Conservation (phyloP, 53 echinoderm and acorn worm genomes). For the Mesocentrotus franciscanus region DNA sequence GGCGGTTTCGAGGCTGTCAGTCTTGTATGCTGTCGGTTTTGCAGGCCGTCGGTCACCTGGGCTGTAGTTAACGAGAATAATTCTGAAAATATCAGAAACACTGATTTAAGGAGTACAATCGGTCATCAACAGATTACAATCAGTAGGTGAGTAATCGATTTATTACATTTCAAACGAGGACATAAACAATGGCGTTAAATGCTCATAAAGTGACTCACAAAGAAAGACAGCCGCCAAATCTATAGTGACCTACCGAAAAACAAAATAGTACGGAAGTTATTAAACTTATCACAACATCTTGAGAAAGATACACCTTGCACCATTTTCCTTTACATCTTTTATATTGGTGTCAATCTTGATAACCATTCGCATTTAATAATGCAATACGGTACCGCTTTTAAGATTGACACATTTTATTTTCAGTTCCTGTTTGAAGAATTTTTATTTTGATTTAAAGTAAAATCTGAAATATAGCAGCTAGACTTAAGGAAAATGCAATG, state of each 20-base stretch:
- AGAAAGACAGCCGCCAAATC: not conserved
- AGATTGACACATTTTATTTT: no score
- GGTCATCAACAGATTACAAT: not conserved
- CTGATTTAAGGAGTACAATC: not conserved
- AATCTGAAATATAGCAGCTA: no score
- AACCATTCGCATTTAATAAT: no score
- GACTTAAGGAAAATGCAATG: not conserved
- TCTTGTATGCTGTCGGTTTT: not conserved
- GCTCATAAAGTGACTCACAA: slow-evolving; percentile 49
- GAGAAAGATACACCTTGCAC: no score
- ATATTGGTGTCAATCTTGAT: no score
- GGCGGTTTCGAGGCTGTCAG: not conserved
- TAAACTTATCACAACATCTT: no score
- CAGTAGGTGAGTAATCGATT: slow-evolving; percentile 39
- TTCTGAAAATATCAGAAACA: not conserved
- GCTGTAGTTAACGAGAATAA: not conserved
- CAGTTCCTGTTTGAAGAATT: no score
- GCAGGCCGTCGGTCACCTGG: not conserved
- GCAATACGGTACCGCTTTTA: no score
- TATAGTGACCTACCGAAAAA: not conserved
- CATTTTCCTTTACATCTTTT: no score
- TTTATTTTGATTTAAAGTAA: no score
- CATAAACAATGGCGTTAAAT: slow-evolving; percentile 53
- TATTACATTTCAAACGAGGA: slow-evolving; percentile 25
- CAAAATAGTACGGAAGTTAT: not conserved